Percentiles rank a stretch among this genome's conserved stretches.
phyloP scores from a whole-genome alignment of 2,113 vertebrate genomes.

The Poeciliopsis retropinna region DNA sequence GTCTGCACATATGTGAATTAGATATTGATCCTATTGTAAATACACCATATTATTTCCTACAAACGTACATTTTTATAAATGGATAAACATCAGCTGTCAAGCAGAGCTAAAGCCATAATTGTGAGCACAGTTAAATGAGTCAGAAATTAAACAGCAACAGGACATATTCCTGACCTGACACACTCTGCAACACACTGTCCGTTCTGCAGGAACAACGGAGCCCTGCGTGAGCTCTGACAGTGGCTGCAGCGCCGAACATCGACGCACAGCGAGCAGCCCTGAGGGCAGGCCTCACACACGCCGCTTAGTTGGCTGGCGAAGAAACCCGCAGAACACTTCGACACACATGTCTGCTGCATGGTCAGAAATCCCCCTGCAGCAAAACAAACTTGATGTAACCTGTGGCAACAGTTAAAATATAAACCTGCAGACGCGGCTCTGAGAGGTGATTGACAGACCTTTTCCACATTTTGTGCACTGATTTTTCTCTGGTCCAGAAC shows the following conservation, averaged over 20 bases:
- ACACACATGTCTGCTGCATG: conserved; percentile 76
- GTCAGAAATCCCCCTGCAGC: conserved; percentile 79
- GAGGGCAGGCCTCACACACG: conserved; percentile 83
- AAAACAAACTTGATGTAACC: conserved; percentile 23
- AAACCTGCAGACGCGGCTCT: conserved; percentile 3
- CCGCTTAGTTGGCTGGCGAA: conserved; percentile 76
- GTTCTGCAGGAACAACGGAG: conserved; percentile 78
- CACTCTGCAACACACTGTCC: conserved; percentile 86
- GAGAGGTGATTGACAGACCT: conserved; percentile 58
- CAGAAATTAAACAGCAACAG: background rate
- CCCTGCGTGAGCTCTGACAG: conserved; percentile 70
- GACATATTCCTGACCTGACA: conserved; percentile 50
- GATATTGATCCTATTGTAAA: conserved; percentile 4
- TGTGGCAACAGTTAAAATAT: background rate
- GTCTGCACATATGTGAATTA: conserved; percentile 7
- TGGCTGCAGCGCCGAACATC: conserved; percentile 76
- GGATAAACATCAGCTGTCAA: background rate
- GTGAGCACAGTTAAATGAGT: background rate
- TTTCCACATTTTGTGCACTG: conserved; percentile 70
- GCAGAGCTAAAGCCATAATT: background rate
- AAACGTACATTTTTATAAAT: background rate
- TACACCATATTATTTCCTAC: background rate
- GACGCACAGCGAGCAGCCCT: conserved; percentile 81
- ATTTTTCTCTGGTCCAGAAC: conserved; percentile 69
- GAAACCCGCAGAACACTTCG: conserved; percentile 80